Base-by-base conservation (phyloP, 2,888 invertebrate genomes). In the Torymus auratus region DNA sequence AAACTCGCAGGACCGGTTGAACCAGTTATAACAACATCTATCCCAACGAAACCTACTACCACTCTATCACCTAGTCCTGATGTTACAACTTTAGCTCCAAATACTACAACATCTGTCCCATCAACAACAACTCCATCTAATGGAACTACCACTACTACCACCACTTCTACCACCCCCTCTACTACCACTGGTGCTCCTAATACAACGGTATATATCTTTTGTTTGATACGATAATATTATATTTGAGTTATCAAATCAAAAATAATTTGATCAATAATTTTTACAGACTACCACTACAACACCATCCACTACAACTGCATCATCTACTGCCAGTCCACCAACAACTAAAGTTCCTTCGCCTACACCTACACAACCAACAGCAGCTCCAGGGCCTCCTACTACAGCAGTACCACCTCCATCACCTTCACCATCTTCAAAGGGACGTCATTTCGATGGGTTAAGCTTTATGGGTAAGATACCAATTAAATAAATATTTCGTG, bases 381-480 rank as follows among this genome's bases (percentile, higher is more conserved):
- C 76, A 4, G 10, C 65, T 17, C 82, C 81, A 14, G 50, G 14
- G 1, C 2, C 60, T 50, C 58, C 72, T 0, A 68, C 64, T 20
- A 64, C 75, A n/a, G n/a, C 65, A 10, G 17, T 60, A 28, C 50
- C 58, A 15, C 50, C 72, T 17, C 60, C 58, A 11, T 1, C 70
- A 50, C 67, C 75, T 77, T 52, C 68, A 15, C 0, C 70, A 50
- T 61, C 75, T 77, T 52, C 68, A 15, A 78, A 76, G 15, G 81
- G 83, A 23, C 71, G 81, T 23, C 81, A 81, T 15, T 85, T 85
- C 60, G 84, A 84, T 81, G 84, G 83, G 0, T 10, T 83, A 15
- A 85, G 85, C 65, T 85, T 85, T 15, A 82, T 85, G 83, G 84
- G 85, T 84, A 83, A 80, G 58, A 52, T 70, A 58, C 11, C 0